Percentiles rank a stretch among this genome's conserved stretches.
Conservation (phyloP, 2,888 invertebrate genomes). For the Calameuta filiformis region DNA sequence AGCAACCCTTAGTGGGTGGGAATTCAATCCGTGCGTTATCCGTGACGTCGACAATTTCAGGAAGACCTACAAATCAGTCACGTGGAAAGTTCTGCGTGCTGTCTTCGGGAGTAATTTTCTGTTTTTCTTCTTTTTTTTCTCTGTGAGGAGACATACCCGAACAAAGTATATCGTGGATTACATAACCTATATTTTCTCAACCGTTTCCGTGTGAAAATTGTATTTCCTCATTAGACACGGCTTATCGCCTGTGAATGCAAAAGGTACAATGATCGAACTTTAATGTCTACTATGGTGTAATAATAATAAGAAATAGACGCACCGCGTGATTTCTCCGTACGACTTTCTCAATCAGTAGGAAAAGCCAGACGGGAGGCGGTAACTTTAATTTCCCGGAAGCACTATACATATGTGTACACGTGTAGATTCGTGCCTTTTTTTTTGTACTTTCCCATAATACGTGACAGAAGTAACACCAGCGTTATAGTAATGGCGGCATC, state of each 20-base stretch:
- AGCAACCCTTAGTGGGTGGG: not conserved
- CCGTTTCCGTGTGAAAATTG: not conserved
- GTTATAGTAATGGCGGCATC: not conserved
- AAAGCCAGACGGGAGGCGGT: not conserved
- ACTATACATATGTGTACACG: not conserved
- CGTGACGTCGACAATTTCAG: not conserved
- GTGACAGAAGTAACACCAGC: not conserved
- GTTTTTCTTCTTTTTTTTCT: not conserved
- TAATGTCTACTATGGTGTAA: not conserved
- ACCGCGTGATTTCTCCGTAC: not conserved
- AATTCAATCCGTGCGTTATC: not conserved
- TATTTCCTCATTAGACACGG: not conserved
- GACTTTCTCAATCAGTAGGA: not conserved
- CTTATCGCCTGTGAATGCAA: not conserved
- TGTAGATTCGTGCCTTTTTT: not conserved
- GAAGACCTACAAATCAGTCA: not conserved
- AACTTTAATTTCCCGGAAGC: not conserved
- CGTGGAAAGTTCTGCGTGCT: not conserved
- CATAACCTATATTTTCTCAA: not conserved
- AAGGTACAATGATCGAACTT: not conserved
- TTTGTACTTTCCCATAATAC: not conserved
- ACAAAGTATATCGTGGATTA: not conserved
- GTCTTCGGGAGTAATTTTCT: not conserved
- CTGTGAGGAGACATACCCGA: not conserved
- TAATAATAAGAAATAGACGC: not conserved